These are phyloP conservation scores for Cephonodes hylas DNA, from an alignment of 2,888 invertebrate species.

Conservation along the genomic window DNA sequence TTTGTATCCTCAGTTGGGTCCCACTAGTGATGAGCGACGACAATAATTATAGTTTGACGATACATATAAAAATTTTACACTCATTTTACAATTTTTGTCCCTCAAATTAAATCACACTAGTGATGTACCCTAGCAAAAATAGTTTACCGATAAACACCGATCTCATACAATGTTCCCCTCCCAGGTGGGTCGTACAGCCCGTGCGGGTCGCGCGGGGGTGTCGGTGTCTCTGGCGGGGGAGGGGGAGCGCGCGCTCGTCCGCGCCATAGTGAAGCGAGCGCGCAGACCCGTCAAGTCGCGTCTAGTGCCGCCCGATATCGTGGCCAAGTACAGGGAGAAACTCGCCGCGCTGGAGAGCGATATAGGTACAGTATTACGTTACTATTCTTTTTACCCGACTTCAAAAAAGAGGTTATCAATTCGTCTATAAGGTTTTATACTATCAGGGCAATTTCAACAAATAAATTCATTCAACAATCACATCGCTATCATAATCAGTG, in stretches of 20 bases:
- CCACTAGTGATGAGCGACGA: too few relatives aligned
- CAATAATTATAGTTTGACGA: too few relatives aligned
- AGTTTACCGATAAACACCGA: too few relatives aligned
- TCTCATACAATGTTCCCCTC: background rate
- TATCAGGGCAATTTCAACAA: too few relatives aligned
- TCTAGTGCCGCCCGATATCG: conserved; percentile 92
- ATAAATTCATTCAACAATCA: too few relatives aligned
- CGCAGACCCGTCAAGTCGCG: conserved; percentile 92
- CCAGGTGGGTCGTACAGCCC: conserved; percentile 94
- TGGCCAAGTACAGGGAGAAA: conserved; percentile 91
- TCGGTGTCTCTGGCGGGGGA: conserved; percentile 98
- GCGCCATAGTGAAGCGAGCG: conserved; percentile 94
- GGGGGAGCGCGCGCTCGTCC: conserved; percentile 93
- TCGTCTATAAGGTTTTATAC: too few relatives aligned
- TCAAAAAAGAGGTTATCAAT: background rate
- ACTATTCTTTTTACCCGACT: background rate
- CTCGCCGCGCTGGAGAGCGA: conserved; percentile 88
- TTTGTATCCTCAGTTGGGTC: too few relatives aligned
- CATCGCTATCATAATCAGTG: too few relatives aligned
- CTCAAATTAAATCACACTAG: too few relatives aligned
- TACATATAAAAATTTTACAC: too few relatives aligned
- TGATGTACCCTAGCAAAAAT: too few relatives aligned
- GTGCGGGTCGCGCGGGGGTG: conserved; percentile 96
- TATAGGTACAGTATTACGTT: conserved; percentile 77
- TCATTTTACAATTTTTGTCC: too few relatives aligned